Base-by-base conservation (phyloP, 2,888 invertebrate genomes). In the Lottia gigantea region DNA sequence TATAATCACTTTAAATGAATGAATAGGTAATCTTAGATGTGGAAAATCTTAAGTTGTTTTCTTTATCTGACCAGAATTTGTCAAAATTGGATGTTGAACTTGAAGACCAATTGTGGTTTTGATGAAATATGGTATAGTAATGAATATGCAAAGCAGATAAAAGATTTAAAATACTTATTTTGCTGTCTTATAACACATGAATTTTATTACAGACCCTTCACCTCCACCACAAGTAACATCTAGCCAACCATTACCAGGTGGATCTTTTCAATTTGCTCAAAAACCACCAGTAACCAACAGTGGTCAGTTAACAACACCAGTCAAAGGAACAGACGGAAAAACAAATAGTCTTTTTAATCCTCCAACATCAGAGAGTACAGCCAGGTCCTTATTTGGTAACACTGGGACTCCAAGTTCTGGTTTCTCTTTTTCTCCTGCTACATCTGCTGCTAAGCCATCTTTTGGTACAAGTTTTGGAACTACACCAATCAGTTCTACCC, bases 181-280 rank as follows among this genome's bases (percentile, higher is more conserved):
- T 8, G 40, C 2, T 40, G 11, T 8, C 40, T 31, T 31, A 6
- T 6, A 31, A 31, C 31, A 40, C 7, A 8, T 40, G 6, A 31
- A 31, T 40, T 40, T 1, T 40, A 8, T 40, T 40, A 6, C 7
- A 40, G 40, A 40, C 40, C 62, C 61, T 2, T 46, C 16, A 23
- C 62, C 15, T 4, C 46, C 55, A 26, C 23, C 46, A 46, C 26
- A 47, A n/a, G 26, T 55, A 25, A 19, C 62, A 19, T 68, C 67
- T 23, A 46, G 40, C 46, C 47, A 64, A 23, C 68, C 71, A 12
- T 40, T 65, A 16, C 15, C 67, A 25, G 68, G 68, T 26, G 63
- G 49, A 49, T 68, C 68, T 46, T 68, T 68, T 64, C 68, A 68
- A 63, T 68, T 68, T 64, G 64, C 40, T 16, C 49, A 63, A n/a